Evolutionary conservation across 2,888 invertebrate genomes (phyloP).

Genomic region (Eucera pruinosa): DNA sequence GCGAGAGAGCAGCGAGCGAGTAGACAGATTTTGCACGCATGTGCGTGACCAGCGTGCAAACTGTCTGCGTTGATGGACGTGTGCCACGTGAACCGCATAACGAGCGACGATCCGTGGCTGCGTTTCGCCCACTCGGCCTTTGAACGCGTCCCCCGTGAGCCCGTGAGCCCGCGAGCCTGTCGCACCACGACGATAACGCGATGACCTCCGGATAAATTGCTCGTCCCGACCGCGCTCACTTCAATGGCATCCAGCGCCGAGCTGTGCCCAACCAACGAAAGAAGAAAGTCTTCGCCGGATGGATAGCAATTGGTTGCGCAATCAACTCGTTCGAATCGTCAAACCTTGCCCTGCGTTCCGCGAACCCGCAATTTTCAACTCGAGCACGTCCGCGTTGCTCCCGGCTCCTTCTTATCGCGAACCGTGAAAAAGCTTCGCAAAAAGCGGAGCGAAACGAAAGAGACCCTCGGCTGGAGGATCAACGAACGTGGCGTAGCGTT

Average conservation of each 20-base stretch:
- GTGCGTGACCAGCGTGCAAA: conserved; percentile 71
- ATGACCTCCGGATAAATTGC: conserved; percentile 70
- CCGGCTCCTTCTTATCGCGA: too few relatives aligned
- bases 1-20: neutral
- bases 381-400: neutral
- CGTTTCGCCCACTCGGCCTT: conserved; percentile 69
- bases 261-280: conserved; percentile 24
- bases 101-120: conserved; percentile 70
- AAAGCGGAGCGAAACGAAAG: neutral
- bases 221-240: conserved; percentile 45
- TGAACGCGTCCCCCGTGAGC: conserved; percentile 55
- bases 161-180: too few relatives aligned
- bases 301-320: conserved; percentile 50
- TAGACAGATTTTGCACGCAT: conserved; percentile 64
- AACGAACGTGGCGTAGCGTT: neutral
- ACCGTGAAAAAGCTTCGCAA: too few relatives aligned
- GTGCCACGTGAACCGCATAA: conserved; percentile 75
- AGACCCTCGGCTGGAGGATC: neutral
- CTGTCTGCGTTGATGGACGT: conserved; percentile 67
- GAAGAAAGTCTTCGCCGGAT: conserved; percentile 48
- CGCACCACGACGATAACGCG: conserved; percentile 71
- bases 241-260: conserved; percentile 40
- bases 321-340: conserved; percentile 36
- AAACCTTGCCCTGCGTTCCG: neutral
- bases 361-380: neutral